Evolutionary conservation across 2,113 vertebrate genomes (phyloP), one percentile per base, ranked within the genome.

Genomic region (Forbesichthys papilliferus): DNA sequence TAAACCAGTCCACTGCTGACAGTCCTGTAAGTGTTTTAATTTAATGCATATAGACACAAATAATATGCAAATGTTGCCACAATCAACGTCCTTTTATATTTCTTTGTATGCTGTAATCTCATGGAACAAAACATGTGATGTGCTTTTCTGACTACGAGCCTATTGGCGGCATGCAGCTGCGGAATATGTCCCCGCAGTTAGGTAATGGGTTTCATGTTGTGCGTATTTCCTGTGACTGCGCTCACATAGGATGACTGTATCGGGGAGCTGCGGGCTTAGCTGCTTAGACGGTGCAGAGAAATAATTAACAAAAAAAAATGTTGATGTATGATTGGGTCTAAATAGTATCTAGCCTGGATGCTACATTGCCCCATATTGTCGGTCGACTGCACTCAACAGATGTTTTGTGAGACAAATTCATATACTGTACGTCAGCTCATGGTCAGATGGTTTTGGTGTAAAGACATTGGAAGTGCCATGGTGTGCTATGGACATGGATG

Each of bases 141-240:
- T 9, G n/a, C 27, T n/a, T 55, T 47, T 63, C 14, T 63, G 71
- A 70, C 49, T 7, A 27, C 3, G 16, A 79, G 64, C 59, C 49
- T 57, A 52, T 33, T 69, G 79, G 77, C 18, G 58, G 14, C 74
- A 66, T 73, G 75, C 63, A 79, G 71, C 71, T 70, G 27, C 16
- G 64, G 52, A 72, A 68, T 78, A 63, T 87, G 79, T 78, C 53
- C 48, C 61, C 76, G 61, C 71, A 61, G 75, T 73, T 78, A 66
- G 36, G 64, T 88, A 88, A 84, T 86, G 73, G 83, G 69, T 69
- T 81, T 87, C 87, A 87, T 84, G 80, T 77, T 78, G 87, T 83
- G 86, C 75, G 79, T 84, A 84, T 80, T 85, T 87, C 85, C 79
- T 83, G 84, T 87, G 79, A 74, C 80, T 77, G 85, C 73, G 58